Base-by-base conservation (phyloP, 2,888 invertebrate species). In the Ctena decussata region DNA sequence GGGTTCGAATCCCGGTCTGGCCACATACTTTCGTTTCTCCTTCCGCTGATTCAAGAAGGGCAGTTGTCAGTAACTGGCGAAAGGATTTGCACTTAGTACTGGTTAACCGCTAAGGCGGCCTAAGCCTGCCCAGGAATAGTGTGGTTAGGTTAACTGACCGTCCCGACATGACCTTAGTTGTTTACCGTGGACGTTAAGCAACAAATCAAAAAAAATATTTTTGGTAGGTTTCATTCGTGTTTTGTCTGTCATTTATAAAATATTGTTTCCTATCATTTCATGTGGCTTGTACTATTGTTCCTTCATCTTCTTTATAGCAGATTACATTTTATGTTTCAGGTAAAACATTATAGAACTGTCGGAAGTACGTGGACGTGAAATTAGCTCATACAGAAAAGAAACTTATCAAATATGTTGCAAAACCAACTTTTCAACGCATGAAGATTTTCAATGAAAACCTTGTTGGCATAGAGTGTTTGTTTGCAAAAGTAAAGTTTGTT, bases 371-470 rank as follows among this genome's bases (percentile, higher is more conserved):
- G 3, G 72, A 72, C 18, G 72, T 41, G 44, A 72, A 72, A 44
- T 27, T 72, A 27, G 44, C 44, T 21, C 24, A 41, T 37, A 72
- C 72, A 6, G 39, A 72, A 15, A 72, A 72, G 37, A 72, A 72
- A 44, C 72, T 72, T 72, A 21, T 5, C 8, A 71, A 71, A 39
- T 39, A 71, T 71, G 41, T n/a, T 18, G 71, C 82, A 11, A 78
- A 78, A 73, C 69, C 82, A 6, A 82, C 46, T 1, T 74, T 78
- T 27, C 60, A 82, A 69, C 49, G 69, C 2, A 49, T 78, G 46
- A 82, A 77, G 46, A 73, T 82, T 32, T 82, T 82, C 53, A 49
- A 39, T 37, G 49, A 82, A 53, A 70, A 78, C 30, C 74, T 77
- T 49, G 82, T 82, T 0, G 78, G 53, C 0, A 74, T 82, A 0